Percentiles rank a stretch among this genome's conserved stretches.
Evolutionary conservation across 2,797 vertebrate species (phyloP).

Genomic region (Sebastes minor): DNA sequence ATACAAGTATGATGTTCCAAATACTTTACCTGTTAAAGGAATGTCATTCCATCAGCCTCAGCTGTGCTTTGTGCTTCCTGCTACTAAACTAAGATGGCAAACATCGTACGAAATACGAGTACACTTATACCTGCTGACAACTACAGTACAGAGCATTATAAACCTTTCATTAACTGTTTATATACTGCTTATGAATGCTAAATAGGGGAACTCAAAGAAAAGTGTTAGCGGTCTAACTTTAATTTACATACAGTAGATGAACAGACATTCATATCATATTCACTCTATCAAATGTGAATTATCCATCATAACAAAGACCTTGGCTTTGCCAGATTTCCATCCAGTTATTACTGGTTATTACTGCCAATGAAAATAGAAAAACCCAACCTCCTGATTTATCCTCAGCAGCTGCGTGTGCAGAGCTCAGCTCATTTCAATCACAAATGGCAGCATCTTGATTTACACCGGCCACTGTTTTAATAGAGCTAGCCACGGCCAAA

Average conservation of each 20-base stretch:
- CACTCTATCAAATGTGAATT: conserved; percentile 55
- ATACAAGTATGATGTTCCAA: too few species aligned
- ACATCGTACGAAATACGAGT: too few species aligned
- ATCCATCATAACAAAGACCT: conserved; percentile 83
- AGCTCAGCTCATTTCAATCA: conserved; percentile 98
- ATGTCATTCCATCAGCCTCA: too few species aligned
- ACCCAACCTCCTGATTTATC: conserved; percentile 89
- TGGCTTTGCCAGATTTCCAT: conserved; percentile 92
- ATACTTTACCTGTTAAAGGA: too few species aligned
- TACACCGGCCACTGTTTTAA: conserved; percentile 96
- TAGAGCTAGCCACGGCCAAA: conserved; percentile 93
- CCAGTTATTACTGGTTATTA: conserved; percentile 89
- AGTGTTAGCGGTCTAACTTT: conserved; percentile 8
- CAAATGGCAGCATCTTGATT: conserved; percentile 95
- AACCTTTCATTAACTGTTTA: background rate
- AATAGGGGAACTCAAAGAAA: background rate
- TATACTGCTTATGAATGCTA: background rate
- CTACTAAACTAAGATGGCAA: too few species aligned
- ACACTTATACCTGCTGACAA: background rate
- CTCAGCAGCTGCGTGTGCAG: conserved; percentile 81
- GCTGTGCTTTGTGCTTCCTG: too few species aligned
- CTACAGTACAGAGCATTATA: background rate
- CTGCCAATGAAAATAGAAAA: conserved; percentile 87
- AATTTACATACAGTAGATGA: conserved; percentile 28
- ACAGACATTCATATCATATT: conserved; percentile 52